A percentile compares a stretch with the other conserved stretches of the same genome.
phyloP scores from a whole-genome alignment of 2,888 invertebrate genomes.

The Diaphora mendica region DNA sequence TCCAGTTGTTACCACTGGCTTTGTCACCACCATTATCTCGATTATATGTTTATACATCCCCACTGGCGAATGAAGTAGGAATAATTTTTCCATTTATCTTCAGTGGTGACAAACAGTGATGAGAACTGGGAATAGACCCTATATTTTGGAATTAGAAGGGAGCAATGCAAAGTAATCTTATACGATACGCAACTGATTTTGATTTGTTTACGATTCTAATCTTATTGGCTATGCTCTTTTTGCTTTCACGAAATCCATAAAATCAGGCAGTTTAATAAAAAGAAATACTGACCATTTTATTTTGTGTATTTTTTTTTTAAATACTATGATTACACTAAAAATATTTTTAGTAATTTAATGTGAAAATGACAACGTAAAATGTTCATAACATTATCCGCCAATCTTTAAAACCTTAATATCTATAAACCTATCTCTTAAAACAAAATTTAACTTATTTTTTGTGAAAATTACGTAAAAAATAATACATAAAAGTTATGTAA shows the following conservation, averaged over 20 bases:
- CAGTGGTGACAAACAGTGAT: too few relatives aligned
- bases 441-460: neutral
- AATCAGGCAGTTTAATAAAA: neutral
- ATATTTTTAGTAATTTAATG: neutral
- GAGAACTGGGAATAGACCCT: too few relatives aligned
- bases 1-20: too few relatives aligned
- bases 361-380: neutral
- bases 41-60: too few relatives aligned
- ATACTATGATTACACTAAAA: constrained; percentile 6
- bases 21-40: too few relatives aligned
- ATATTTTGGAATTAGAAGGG: too few relatives aligned
- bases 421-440: neutral
- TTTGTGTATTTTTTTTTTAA: neutral
- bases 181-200: neutral
- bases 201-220: neutral
- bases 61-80: too few relatives aligned
- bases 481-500: neutral
- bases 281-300: neutral
- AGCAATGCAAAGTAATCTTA: too few relatives aligned
- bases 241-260: neutral
- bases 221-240: neutral
- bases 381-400: neutral
- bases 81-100: too few relatives aligned
- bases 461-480: constrained; percentile 1
- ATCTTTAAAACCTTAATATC: neutral